Conservation (phyloP, 1,140 invertebrate species). For the Eulimnadia texana region DNA sequence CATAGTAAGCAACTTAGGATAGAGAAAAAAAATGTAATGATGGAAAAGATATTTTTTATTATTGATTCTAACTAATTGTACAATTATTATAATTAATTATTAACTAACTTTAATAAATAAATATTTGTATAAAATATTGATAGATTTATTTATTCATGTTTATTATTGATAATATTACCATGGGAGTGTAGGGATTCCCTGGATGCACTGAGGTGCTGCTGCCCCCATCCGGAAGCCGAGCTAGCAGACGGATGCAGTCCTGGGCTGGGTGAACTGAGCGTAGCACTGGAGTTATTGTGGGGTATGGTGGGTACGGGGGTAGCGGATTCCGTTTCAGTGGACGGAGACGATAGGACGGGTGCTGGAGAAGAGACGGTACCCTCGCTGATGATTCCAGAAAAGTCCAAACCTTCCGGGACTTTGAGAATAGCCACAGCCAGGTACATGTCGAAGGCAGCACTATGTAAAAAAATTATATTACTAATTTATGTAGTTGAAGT, state of each 20-base stretch:
- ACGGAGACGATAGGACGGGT: neutral
- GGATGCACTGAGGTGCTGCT: neutral
- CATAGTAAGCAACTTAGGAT: too few relatives aligned
- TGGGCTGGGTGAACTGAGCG: neutral
- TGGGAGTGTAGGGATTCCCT: constrained; percentile 6
- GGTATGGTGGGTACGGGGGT: neutral
- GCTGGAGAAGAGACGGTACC: neutral
- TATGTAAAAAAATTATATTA: constrained; percentile 30
- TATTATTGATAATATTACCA: too few relatives aligned
- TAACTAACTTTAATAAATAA: neutral
- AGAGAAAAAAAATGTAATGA: too few relatives aligned
- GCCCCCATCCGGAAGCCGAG: neutral
- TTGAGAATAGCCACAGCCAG: constrained; percentile 76
- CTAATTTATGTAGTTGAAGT: neutral
- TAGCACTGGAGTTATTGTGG: neutral
- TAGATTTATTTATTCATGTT: neutral
- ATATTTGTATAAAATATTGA: neutral
- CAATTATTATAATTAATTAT: neutral
- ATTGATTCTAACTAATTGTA: too few relatives aligned
- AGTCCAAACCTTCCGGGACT: constrained; percentile 64
- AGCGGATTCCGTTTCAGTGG: neutral
- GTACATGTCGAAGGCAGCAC: constrained; percentile 81
- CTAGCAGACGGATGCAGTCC: neutral
- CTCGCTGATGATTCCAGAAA: constrained; percentile 35
- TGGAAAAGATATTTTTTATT: too few relatives aligned